Conservation (phyloP, 1,140 invertebrate genomes). For the Bombus confusus region DNA sequence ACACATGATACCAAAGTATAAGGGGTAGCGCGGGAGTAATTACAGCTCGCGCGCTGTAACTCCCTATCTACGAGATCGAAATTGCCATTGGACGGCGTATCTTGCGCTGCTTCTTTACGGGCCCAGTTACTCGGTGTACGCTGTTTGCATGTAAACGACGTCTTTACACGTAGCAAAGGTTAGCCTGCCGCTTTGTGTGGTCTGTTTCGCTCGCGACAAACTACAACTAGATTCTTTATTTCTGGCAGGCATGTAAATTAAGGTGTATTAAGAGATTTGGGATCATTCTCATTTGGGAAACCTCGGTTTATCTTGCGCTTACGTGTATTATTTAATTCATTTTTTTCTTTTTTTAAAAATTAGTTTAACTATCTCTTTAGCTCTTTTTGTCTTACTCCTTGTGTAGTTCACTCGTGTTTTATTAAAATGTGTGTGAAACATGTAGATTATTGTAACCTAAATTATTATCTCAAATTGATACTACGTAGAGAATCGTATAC, state of each 20-base stretch:
- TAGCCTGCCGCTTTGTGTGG: constrained; percentile 54
- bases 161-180: constrained; percentile 69
- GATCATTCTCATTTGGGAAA: neutral
- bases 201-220: constrained; percentile 62
- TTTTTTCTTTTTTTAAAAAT: too few species aligned
- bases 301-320: neutral
- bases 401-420: neutral
- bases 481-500: neutral
- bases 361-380: neutral
- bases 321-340: neutral
- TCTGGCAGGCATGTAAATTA: constrained; percentile 20
- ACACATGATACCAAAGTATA: constrained; percentile 65
- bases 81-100: constrained; percentile 71
- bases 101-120: constrained; percentile 72
- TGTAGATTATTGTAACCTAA: neutral
- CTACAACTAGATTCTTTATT: constrained; percentile 50
- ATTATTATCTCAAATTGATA: neutral
- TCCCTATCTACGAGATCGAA: constrained; percentile 72
- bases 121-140: constrained; percentile 63
- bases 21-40: constrained; percentile 64
- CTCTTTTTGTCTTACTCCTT: neutral
- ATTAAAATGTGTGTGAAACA: neutral
- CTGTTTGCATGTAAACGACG: constrained; percentile 73
- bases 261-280: neutral
- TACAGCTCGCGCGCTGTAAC: constrained; percentile 67